Evolutionary conservation across 2,888 invertebrate genomes (phyloP).

Genomic region (Trachelus tabidus): DNA sequence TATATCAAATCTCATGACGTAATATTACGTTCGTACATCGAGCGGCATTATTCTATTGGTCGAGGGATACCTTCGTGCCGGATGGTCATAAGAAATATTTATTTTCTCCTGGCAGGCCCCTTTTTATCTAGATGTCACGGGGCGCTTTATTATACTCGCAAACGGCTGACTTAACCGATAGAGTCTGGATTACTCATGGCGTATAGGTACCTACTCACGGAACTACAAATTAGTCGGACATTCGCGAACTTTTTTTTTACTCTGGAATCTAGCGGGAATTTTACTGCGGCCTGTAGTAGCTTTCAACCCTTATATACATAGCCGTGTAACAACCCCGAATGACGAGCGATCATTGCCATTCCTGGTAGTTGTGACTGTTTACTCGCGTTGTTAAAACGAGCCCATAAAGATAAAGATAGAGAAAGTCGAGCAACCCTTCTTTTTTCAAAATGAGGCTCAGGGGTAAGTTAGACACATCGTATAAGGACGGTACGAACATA

Average conservation of each 20-base stretch:
- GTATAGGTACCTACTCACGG: conserved; percentile 11
- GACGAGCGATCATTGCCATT: conserved; percentile 33
- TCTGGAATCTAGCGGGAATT: background rate
- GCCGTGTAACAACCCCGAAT: background rate
- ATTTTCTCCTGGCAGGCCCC: conserved; percentile 14
- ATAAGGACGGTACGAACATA: background rate
- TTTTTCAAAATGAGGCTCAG: background rate
- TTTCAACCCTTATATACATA: background rate
- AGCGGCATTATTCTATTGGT: background rate
- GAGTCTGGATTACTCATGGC: conserved; percentile 20
- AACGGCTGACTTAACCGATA: conserved; percentile 21
- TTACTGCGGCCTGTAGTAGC: background rate
- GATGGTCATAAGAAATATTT: conserved; percentile 27
- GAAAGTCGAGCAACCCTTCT: conserved; percentile 13
- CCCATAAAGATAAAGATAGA: conserved; percentile 56
- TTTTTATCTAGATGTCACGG: conserved; percentile 22
- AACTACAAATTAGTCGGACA: conserved; percentile 11
- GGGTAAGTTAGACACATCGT: background rate
- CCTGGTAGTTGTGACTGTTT: conserved; percentile 38
- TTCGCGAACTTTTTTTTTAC: background rate
- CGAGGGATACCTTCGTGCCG: conserved; percentile 23
- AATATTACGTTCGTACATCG: background rate
- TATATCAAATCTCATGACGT: background rate
- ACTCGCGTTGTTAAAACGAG: conserved; percentile 44
- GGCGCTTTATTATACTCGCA: conserved; percentile 9